These are phyloP conservation scores for Tenualosa ilisha DNA, from an alignment of 2,797 vertebrate genomes.

Conservation along the genomic window DNA sequence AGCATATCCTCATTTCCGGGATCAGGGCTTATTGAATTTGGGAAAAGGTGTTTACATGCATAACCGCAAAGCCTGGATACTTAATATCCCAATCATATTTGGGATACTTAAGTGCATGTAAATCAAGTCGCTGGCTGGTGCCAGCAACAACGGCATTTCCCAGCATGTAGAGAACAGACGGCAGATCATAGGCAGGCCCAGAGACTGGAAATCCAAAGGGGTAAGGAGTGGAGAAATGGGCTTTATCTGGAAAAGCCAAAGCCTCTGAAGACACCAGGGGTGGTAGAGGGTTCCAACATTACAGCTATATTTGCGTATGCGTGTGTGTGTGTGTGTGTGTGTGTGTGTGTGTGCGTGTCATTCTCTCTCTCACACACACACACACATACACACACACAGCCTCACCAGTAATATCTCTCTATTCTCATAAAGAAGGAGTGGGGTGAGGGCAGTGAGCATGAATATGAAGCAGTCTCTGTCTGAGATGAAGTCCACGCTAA, in stretches of 20 bases:
- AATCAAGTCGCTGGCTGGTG: neutral
- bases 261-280: neutral
- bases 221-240: neutral
- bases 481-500: conserved; percentile 67
- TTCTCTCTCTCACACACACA: neutral
- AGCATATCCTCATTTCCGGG: no score
- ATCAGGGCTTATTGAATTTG: no score
- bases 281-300: neutral
- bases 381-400: neutral
- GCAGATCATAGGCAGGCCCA: neutral
- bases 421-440: neutral
- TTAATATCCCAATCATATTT: no score
- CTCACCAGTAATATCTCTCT: neutral
- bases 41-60: no score
- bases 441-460: conserved; percentile 45
- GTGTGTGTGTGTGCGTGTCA: conserved; percentile 1
- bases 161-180: neutral
- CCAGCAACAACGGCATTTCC: neutral
- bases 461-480: conserved; percentile 62
- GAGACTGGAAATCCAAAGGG: neutral
- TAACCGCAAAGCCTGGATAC: no score
- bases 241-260: neutral
- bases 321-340: conserved; percentile 16
- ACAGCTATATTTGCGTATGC: neutral
- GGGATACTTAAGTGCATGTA: no score